Evolutionary conservation across 2,113 vertebrate genomes (phyloP).

Genomic region (Anhinga anhinga): DNA sequence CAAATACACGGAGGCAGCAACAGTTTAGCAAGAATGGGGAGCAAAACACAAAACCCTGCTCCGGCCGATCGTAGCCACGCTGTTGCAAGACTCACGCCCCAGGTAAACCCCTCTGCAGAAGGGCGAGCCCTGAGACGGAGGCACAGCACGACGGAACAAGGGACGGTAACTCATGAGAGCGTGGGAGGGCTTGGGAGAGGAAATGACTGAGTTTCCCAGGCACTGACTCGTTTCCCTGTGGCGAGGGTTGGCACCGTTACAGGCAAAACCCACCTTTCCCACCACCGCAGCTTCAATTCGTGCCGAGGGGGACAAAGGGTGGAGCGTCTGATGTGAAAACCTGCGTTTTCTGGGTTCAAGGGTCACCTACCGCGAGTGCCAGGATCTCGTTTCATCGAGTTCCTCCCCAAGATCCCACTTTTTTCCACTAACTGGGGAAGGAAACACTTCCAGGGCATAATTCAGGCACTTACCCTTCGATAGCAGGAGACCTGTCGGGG

Average conservation of each 20-base stretch:
- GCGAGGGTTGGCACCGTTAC: not conserved
- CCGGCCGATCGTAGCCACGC: rapidly evolving
- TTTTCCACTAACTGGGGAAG: rapidly evolving
- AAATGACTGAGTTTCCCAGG: not conserved
- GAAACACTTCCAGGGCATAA: not conserved
- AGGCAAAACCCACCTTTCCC: not conserved
- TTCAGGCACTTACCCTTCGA: conserved; percentile 84
- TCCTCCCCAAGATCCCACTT: rapidly evolving
- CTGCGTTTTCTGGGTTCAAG: rapidly evolving
- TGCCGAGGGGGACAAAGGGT: not conserved
- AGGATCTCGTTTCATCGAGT: not conserved
- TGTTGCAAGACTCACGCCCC: rapidly evolving
- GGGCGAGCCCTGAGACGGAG: not conserved
- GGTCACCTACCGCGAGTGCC: rapidly evolving
- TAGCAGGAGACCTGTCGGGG: conserved; percentile 91
- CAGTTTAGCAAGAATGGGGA: no score
- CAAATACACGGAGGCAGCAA: rapidly evolving
- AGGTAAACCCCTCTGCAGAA: not conserved
- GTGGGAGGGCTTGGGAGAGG: not conserved
- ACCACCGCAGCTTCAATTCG: not conserved
- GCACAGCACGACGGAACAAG: not conserved
- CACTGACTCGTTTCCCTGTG: not conserved
- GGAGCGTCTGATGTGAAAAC: not conserved
- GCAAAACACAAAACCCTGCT: not conserved
- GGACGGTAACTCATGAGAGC: not conserved